These are phyloP conservation scores for Margaritifera margaritifera DNA, from an alignment of 2,888 invertebrate genomes.

Conservation along the genomic window DNA sequence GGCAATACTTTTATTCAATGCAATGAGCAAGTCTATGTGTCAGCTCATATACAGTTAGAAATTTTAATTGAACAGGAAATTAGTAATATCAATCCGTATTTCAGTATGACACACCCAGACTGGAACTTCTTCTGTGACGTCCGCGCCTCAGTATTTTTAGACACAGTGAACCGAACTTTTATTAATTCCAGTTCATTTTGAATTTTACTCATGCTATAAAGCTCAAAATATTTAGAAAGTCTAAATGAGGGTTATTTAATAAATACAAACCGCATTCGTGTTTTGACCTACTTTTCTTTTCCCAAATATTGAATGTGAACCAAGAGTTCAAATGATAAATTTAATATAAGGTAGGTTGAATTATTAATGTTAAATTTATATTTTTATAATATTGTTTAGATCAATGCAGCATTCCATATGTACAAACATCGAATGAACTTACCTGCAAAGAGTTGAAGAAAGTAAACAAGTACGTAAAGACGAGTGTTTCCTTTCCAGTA, in stretches of 20 bases:
- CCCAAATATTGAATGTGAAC: no score
- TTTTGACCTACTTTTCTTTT: neutral
- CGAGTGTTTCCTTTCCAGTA: slow-evolving; percentile 51
- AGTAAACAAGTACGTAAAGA: slow-evolving; percentile 71
- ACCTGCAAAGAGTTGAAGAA: slow-evolving; percentile 71
- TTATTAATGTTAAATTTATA: no score
- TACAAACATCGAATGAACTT: slow-evolving; percentile 1
- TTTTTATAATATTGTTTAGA: no score
- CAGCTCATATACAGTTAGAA: no score
- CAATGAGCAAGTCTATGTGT: no score
- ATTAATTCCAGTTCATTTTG: slow-evolving; percentile 71
- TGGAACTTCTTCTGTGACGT: slow-evolving; percentile 53
- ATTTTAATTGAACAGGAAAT: no score
- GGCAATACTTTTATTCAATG: no score
- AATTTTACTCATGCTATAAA: slow-evolving; percentile 72
- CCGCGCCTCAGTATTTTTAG: slow-evolving; percentile 70
- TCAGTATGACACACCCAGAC: slow-evolving; percentile 28
- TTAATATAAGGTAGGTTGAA: no score
- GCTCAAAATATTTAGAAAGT: slow-evolving; percentile 37
- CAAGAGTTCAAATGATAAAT: no score
- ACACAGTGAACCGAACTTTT: slow-evolving; percentile 73
- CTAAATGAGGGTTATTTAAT: neutral
- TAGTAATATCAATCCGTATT: no score
- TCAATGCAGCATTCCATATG: neutral
- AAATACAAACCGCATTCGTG: neutral